Evolutionary conservation across 2,113 vertebrate genomes (phyloP), one percentile per base, ranked within the genome.

Genomic region (Etia nguti): DNA sequence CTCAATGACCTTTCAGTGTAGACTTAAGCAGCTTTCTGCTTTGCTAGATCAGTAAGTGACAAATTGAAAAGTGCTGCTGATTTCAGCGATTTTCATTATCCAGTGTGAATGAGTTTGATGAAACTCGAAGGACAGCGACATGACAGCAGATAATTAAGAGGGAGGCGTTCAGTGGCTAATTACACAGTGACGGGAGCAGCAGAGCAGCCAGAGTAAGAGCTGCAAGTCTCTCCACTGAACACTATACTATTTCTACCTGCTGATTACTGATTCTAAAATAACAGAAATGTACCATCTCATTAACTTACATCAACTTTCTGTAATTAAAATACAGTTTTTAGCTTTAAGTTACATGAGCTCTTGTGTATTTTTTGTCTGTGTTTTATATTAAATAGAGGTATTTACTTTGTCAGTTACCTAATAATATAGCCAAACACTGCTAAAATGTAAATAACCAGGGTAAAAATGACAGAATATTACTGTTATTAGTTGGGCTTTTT

Each of bases 101-200:
- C 87, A 31, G 85, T 5, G 60, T 92, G 90, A 91, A 92, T 81
- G 90, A 88, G 89, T 84, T 65, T 87, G 93, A 92, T 90, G 87
- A 90, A 92, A 88, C 80, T 90, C 62, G 2, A 89, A 86, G 79
- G 91, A 93, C 89, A 80, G 90, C 31, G n/a, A 29, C 88, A 52
- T 83, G 89, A 83, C 91, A 90, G 92, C 81, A 29, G 86, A 84
- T 93, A 86, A 94, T 94, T 92, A 93, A 89, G 85, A 91, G 91
- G 92, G 89, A 89, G 89, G 89, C 29, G 18, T 86, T 91, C 75
- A 90, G 85, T 38, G 88, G 79, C 89, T 92, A 89, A 94, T 92
- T 94, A 90, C 81, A 84, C 57, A 34, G 83, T 8, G 89, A 84
- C 59, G 10, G 60, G 77, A 92, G 75, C 80, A 84, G 88, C 34